Base-by-base conservation (phyloP, 2,888 invertebrate species). In the Standfussiana lucernea region DNA sequence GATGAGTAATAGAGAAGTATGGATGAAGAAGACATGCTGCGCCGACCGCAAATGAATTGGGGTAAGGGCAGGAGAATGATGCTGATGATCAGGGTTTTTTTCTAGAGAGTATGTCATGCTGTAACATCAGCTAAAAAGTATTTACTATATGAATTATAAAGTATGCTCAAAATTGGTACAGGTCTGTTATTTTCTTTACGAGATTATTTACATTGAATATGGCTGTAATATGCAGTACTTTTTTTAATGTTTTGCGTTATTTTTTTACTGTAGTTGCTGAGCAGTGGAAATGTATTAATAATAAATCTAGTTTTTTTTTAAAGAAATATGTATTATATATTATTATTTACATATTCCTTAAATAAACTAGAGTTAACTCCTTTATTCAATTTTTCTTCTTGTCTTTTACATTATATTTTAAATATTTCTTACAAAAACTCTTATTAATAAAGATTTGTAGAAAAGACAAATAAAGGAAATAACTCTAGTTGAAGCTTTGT, bases 101-200 rank as follows among this genome's bases (percentile, higher is more conserved):
- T 37, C 10, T 75, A 35, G 8, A 45, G 15, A 21, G 28, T 65
- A 50, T 47, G 24, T 64, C 28, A 64, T 40, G 47, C 15, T 75
- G 50, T 28, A 45, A 18, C 37, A 73, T 74, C 45, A 45, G 42
- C 13, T 11, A 61, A 75, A n/a, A 73, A 4, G 13, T 40, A 18
- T 75, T 61, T 32, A 40, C 2, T 40, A 18, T 47, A 37, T 45
- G 18, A 15, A 37, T 45, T 74, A 28, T 10, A 37, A 40, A 10
- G 10, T 45, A 32, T n/a, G 1, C 8, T 32, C 5, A 35, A 42
- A 40, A 53, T 53, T 40, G 21, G 7, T 66, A 45, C n/a, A 10
- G 24, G 6, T 28, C 7, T 53, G 45, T 53, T 75, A 35, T 75
- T 62, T 61, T 35, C n/a, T 13, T 32, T 45, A 2, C 1, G 1